These are phyloP conservation scores for Melangyna quadrimaculata DNA, from an alignment of 2,888 invertebrate genomes.

Conservation along the genomic window DNA sequence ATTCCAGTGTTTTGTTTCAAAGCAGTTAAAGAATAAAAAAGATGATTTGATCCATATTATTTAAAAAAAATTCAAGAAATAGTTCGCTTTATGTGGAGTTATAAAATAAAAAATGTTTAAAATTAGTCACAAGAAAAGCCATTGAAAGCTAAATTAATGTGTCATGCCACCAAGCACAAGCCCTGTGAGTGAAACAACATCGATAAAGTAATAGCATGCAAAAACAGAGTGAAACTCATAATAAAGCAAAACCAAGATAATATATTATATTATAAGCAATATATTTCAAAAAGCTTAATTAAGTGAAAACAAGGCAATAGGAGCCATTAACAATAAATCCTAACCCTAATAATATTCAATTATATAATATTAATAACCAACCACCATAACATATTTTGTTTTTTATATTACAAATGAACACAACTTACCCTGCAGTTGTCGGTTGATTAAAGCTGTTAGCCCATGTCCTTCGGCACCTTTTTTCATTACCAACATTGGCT, in stretches of 20 bases:
- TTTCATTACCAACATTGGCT: conserved; percentile 89
- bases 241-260: neutral
- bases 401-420: conserved; percentile 36
- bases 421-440: conserved; percentile 88
- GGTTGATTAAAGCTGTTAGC: conserved; percentile 88
- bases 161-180: neutral
- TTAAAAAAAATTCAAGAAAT: neutral
- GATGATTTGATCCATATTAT: neutral
- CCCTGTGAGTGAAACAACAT: conserved; percentile 48
- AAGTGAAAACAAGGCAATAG: conserved; percentile 25
- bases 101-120: neutral
- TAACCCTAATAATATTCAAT: conserved; percentile 30
- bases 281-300: neutral
- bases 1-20: neutral
- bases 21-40: neutral
- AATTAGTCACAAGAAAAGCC: neutral
- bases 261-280: neutral
- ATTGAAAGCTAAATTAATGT: neutral
- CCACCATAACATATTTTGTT: conserved; percentile 27
- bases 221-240: conserved; percentile 17
- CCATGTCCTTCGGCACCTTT: conserved; percentile 87
- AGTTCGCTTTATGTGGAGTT: neutral
- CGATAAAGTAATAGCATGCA: conserved; percentile 47
- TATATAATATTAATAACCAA: too few relatives aligned
- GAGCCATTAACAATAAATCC: conserved; percentile 3